These are phyloP conservation scores for Samia ricini DNA, from an alignment of 1,140 invertebrate species.

Conservation along the genomic window DNA sequence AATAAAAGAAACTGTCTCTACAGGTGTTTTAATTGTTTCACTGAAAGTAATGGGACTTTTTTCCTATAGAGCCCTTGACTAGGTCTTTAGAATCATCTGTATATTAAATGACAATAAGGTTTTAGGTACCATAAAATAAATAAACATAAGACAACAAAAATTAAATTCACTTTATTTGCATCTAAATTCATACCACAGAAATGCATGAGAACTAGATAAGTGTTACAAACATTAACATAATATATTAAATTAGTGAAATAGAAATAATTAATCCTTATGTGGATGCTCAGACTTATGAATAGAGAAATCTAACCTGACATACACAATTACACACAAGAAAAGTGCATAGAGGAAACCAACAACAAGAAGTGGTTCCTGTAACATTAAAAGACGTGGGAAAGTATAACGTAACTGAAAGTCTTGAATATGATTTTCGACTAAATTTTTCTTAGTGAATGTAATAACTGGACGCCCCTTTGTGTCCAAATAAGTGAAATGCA, in stretches of 20 bases:
- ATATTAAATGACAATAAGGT: no score
- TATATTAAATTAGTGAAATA: slow-evolving; percentile 19
- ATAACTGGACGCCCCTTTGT: slow-evolving; percentile 95
- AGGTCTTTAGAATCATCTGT: no score
- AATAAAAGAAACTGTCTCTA: no score
- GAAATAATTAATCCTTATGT: slow-evolving; percentile 65
- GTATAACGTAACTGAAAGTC: slow-evolving; percentile 92
- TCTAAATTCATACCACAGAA: slow-evolving; percentile 20
- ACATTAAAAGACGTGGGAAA: slow-evolving; percentile 90
- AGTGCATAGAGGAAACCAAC: slow-evolving; percentile 93
- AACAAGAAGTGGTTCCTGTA: slow-evolving; percentile 95
- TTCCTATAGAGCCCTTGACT: no score
- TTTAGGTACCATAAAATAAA: background rate
- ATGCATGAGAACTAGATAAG: slow-evolving; percentile 26
- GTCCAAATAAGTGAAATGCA: slow-evolving; percentile 97
- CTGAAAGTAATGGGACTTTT: no score
- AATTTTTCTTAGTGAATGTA: slow-evolving; percentile 89
- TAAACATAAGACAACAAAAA: background rate
- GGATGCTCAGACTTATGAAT: slow-evolving; percentile 81
- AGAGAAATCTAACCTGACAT: slow-evolving; percentile 97
- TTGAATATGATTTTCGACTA: slow-evolving; percentile 98
- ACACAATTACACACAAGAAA: slow-evolving; percentile 95
- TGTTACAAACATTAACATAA: slow-evolving; percentile 14
- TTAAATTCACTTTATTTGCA: slow-evolving; percentile 11
- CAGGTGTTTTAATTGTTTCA: no score